A percentile compares a stretch with the other conserved stretches of the same genome.
These are phyloP conservation scores for Dicentrarchus labrax DNA, from an alignment of 2,113 vertebrate species.

Conservation along the genomic window DNA sequence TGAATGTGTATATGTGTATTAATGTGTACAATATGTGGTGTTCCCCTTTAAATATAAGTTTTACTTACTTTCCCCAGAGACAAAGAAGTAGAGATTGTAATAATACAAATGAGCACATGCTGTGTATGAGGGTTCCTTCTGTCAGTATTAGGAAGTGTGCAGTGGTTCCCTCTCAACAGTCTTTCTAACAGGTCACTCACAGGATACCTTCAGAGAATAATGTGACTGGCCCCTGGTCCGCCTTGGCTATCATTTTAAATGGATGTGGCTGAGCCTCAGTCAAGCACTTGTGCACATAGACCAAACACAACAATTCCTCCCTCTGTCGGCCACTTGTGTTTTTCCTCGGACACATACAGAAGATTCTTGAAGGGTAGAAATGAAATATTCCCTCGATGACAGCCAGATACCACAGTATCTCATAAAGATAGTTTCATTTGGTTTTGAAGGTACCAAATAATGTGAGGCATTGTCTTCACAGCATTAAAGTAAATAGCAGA, in stretches of 20 bases:
- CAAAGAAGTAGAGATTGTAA: no score
- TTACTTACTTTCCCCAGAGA: no score
- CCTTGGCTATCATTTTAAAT: conserved; percentile 15
- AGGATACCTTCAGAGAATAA: not conserved
- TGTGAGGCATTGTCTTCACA: not conserved
- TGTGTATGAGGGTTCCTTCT: not conserved
- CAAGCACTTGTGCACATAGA: not conserved
- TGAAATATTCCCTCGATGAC: conserved; percentile 13
- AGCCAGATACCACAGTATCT: not conserved
- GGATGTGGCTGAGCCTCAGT: not conserved
- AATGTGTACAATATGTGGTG: no score
- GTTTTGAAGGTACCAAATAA: not conserved
- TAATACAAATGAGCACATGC: not conserved
- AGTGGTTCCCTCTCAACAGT: not conserved
- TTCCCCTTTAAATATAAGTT: not conserved
- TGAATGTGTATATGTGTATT: no score
- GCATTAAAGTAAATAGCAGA: not conserved
- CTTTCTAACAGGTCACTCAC: not conserved
- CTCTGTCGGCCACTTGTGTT: conserved; percentile 13
- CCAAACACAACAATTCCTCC: not conserved
- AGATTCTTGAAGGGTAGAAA: conserved; percentile 4
- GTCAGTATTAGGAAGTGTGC: not conserved
- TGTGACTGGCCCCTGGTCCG: not conserved
- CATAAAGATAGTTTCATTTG: not conserved
- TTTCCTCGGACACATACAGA: not conserved